phyloP scores from a whole-genome alignment of 2,797 vertebrate species.

The Labeo calbasu region DNA sequence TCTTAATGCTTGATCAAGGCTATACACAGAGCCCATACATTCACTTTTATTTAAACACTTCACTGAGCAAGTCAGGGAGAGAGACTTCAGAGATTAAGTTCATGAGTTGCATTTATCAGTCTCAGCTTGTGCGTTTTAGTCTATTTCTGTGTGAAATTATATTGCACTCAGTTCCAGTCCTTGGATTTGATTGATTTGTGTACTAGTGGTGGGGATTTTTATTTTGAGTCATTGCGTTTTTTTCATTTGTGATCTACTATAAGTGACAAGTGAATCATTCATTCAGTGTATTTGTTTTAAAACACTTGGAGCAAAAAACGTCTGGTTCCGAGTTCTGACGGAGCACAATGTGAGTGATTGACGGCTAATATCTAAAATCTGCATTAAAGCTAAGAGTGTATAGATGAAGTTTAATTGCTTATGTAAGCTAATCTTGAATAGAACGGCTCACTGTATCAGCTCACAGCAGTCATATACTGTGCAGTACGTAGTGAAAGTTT shows the following conservation, averaged over 20 bases:
- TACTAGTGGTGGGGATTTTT: too few species aligned
- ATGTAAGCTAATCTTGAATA: too few species aligned
- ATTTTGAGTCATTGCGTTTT: not conserved
- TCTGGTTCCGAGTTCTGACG: too few species aligned
- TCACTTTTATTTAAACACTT: constrained; percentile 37
- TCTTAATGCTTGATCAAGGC: constrained; percentile 29
- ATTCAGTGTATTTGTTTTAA: not conserved
- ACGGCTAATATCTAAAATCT: too few species aligned
- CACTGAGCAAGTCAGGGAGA: constrained; percentile 1
- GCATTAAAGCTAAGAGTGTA: too few species aligned
- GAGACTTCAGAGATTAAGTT: constrained; percentile 17
- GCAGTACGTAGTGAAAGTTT: too few species aligned
- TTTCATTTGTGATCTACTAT: not conserved
- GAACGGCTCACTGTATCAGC: too few species aligned
- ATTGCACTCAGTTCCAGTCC: not conserved
- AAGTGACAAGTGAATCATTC: not conserved
- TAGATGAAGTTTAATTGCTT: too few species aligned
- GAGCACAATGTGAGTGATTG: too few species aligned
- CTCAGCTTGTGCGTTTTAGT: not conserved
- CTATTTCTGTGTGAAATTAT: constrained; percentile 7
- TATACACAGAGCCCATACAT: constrained; percentile 25
- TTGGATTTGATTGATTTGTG: not conserved
- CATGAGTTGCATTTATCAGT: not conserved
- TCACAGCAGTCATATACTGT: too few species aligned
- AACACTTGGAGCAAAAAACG: not conserved